Conservation (phyloP, 2,113 vertebrate species). For the Periophthalmodon schlosseri region DNA sequence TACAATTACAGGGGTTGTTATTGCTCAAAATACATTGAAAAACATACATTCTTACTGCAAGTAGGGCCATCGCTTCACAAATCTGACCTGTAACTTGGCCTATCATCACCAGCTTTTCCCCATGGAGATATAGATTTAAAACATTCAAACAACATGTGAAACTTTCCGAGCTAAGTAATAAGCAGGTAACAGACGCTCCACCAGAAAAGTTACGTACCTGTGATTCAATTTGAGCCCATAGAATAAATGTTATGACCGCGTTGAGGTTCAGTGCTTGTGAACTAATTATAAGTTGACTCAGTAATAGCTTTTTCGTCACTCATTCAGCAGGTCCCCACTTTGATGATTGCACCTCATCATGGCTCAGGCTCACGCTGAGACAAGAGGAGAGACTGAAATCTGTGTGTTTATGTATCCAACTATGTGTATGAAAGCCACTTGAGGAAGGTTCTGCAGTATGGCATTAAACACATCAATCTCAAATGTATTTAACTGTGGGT, state of each 20-base stretch:
- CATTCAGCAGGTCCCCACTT: not conserved
- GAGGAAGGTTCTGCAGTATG: not conserved
- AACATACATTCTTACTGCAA: no score
- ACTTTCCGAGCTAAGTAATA: no score
- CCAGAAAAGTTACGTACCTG: no score
- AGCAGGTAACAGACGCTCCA: not conserved
- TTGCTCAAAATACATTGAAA: no score
- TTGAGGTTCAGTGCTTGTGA: not conserved
- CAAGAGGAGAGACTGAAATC: constrained; percentile 12
- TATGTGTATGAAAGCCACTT: not conserved
- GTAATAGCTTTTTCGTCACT: constrained; percentile 4
- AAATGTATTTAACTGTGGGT: no score
- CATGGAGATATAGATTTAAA: no score
- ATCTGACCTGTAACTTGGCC: no score
- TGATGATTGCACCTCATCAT: constrained; percentile 5
- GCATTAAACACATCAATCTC: no score
- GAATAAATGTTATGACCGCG: not conserved
- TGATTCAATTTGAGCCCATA: not conserved
- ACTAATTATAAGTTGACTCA: not conserved
- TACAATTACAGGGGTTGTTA: no score
- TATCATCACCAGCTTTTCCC: no score
- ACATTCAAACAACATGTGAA: no score
- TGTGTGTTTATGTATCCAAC: not conserved
- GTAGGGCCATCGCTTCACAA: no score
- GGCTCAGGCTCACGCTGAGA: constrained; percentile 19